Conservation (phyloP, 2,113 vertebrate species). For the Eidolon helvum region DNA sequence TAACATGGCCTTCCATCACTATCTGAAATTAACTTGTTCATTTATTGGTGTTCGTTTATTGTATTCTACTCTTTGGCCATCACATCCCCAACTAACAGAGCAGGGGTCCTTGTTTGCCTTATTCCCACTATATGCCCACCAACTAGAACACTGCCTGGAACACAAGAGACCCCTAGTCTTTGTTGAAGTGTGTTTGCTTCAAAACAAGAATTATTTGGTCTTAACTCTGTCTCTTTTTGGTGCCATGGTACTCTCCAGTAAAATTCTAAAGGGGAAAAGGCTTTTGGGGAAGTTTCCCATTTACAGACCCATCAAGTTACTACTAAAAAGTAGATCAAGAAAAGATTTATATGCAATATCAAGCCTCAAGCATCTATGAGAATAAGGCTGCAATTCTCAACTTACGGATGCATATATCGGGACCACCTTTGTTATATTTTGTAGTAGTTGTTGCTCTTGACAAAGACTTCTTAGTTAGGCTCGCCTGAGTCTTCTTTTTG, state of each 20-base stretch:
- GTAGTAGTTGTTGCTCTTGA: not conserved
- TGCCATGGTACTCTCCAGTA: not conserved
- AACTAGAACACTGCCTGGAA: not conserved
- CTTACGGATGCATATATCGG: not conserved
- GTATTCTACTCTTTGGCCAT: not conserved
- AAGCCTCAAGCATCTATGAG: not conserved
- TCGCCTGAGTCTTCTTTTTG: not conserved
- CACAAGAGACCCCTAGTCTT: not conserved
- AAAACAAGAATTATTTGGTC: not conserved
- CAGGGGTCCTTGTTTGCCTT: not conserved
- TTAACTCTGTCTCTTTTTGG: not conserved
- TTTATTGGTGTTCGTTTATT: not conserved
- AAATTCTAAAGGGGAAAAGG: not conserved
- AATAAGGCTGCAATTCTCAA: not conserved
- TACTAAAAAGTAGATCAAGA: not conserved
- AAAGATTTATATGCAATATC: not conserved
- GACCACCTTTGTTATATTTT: not conserved
- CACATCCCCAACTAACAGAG: not conserved
- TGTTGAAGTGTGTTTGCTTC: not conserved
- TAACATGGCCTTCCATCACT: not conserved
- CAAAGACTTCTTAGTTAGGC: not conserved
- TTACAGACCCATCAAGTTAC: not conserved
- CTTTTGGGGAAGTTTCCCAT: not conserved
- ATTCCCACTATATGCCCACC: not conserved
- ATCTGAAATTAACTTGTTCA: not conserved